Conservation (phyloP, 2,888 invertebrate species). For the Pasiphila rectangulata region DNA sequence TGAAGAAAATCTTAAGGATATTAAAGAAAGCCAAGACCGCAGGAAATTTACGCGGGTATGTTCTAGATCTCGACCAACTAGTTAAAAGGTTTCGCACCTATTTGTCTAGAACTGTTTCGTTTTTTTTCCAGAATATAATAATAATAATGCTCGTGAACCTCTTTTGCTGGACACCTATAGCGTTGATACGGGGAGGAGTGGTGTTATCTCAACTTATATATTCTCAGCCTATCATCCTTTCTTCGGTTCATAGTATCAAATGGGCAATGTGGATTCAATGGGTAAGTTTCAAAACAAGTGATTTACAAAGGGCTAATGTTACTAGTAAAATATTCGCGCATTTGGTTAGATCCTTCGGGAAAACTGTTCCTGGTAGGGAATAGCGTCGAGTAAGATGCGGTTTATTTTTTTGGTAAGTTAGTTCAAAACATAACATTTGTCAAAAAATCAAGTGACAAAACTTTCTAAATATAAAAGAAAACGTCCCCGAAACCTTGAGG, state of each 20-base stretch:
- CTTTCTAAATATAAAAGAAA: no score
- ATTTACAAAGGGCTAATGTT: no score
- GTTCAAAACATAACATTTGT: no score
- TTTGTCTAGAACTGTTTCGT: neutral
- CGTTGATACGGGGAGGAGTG: conserved; percentile 54
- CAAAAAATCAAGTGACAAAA: no score
- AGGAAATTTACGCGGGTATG: conserved; percentile 24
- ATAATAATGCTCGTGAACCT: conserved; percentile 51
- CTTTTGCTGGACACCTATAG: conserved; percentile 65
- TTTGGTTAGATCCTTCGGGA: no score
- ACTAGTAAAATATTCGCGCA: no score
- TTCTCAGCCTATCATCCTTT: conserved; percentile 36
- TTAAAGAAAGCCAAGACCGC: conserved; percentile 33
- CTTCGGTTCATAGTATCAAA: conserved; percentile 44
- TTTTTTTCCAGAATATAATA: conserved; percentile 52
- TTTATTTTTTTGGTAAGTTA: no score
- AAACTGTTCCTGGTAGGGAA: no score
- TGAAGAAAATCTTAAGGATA: conserved; percentile 40
- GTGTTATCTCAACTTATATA: conserved; percentile 46
- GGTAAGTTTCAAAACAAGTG: conserved; percentile 45
- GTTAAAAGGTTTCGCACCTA: no score
- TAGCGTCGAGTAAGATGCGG: no score
- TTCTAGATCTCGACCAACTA: no score
- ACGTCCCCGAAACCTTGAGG: no score
- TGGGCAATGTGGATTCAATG: conserved; percentile 59